Conservation (phyloP, 2,888 invertebrate species). For the Macaria notata region DNA sequence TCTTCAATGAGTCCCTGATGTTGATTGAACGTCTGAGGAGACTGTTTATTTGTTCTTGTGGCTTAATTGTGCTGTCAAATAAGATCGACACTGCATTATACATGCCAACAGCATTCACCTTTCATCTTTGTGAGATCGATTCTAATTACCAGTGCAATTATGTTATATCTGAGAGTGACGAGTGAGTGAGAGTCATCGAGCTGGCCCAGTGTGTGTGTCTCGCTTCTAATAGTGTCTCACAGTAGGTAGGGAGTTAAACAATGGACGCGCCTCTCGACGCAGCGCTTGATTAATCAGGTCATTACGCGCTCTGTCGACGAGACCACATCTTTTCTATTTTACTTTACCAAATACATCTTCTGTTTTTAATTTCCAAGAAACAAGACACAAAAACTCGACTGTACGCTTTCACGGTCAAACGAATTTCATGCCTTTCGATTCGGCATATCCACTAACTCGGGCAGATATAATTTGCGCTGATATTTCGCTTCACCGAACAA, state of each 20-base stretch:
- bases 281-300: constrained; percentile 1
- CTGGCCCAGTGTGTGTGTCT: neutral
- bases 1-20: no score
- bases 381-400: no score
- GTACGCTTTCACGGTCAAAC: constrained; percentile 1
- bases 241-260: neutral
- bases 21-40: neutral
- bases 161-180: no score
- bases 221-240: neutral
- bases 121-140: no score
- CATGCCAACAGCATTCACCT: no score
- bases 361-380: no score
- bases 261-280: neutral
- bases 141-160: no score
- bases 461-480: neutral
- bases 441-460: neutral
- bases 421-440: neutral
- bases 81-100: neutral
- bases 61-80: constrained; percentile 1
- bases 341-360: no score
- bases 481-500: neutral
- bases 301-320: neutral
- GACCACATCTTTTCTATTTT: neutral
- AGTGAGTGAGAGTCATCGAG: no score
- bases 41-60: no score